Base-by-base conservation (phyloP, 2,113 vertebrate genomes). In the Ginglymostoma cirratum region DNA sequence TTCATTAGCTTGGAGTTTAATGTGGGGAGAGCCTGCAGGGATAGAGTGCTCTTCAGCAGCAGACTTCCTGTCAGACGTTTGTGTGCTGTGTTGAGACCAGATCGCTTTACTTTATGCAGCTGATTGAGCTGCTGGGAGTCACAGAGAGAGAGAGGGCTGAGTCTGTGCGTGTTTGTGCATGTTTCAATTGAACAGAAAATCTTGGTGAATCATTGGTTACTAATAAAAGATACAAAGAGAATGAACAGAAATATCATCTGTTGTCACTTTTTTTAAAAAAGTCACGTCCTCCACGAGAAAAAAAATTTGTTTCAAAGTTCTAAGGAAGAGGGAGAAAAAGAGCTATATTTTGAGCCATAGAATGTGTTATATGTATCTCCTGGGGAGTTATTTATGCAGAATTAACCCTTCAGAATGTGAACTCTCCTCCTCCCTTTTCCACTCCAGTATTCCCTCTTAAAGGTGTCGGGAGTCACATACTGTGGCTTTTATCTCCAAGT, bases 1-100 rank as follows among this genome's bases (percentile, higher is more conserved):
- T 98, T 98, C 97, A 98, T 99, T 99, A 98, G 97, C 97, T 97
- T 96, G 89, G 14, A 96, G 97, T 97, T 97, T 97, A 97, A 97
- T 97, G 97, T 97, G 98, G 97, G 97, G 97, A 96, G 94, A 70
- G 94, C n/a, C 93, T 70, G 67, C 93, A 48, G 93, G 93, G 93
- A 72, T 95, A 42, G 24, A 95, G 8, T 95, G 48, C 67, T 70
- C 67, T 72, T 95, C 93, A 70, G 24, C 93, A 70, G 42, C 93
- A 95, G 93, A 95, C 93, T 95, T 95, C 93, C 93, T 95, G 93
- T 48, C 93, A 70, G 93, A 95, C 67, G 38, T 42, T 66, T 95
- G 67, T 72, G 61, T 21, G 67, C 23, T 95, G 93, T 45, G 23
- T 42, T 30, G 67, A 94, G 67, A 45, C 21, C 92, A 94, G 67